These are phyloP conservation scores for Serinus canaria DNA, from an alignment of 2,113 vertebrate species.

Conservation along the genomic window DNA sequence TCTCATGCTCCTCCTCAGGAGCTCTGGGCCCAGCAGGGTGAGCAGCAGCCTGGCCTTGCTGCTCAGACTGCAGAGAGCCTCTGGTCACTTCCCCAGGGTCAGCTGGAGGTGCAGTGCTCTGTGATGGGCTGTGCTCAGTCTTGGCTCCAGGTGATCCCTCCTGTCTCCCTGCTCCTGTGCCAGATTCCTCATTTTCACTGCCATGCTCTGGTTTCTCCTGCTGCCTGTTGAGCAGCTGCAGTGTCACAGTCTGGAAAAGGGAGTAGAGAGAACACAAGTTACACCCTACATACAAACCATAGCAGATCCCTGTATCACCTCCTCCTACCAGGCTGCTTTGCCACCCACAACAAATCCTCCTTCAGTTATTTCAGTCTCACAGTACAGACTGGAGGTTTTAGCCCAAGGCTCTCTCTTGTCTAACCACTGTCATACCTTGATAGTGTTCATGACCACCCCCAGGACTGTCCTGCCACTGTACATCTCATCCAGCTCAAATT, in stretches of 20 bases:
- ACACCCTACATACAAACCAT: neutral
- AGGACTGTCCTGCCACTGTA: conserved; percentile 87
- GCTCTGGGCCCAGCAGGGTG: neutral
- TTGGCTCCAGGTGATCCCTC: neutral
- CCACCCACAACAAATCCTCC: neutral
- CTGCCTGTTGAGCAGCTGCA: conserved; percentile 79
- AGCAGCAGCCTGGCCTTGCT: neutral
- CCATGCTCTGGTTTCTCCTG: conserved; percentile 14
- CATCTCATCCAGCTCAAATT: conserved; percentile 86
- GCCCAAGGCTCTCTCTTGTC: neutral
- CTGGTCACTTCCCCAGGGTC: neutral
- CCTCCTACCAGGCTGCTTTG: neutral
- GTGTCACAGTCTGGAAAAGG: conserved; percentile 82
- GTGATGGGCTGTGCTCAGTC: neutral
- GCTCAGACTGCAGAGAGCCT: neutral
- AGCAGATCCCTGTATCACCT: neutral
- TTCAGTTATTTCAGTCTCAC: neutral
- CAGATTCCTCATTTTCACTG: conserved; percentile 54
- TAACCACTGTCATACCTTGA: conserved; percentile 78
- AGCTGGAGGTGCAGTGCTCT: neutral
- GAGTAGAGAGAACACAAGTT: neutral
- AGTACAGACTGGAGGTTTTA: fast-evolving
- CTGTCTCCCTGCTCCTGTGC: neutral
- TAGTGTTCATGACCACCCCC: conserved; percentile 83
- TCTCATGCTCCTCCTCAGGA: neutral